These are phyloP conservation scores for Ceratotherium simum DNA, from an alignment of 2,113 vertebrate species.

Conservation along the genomic window DNA sequence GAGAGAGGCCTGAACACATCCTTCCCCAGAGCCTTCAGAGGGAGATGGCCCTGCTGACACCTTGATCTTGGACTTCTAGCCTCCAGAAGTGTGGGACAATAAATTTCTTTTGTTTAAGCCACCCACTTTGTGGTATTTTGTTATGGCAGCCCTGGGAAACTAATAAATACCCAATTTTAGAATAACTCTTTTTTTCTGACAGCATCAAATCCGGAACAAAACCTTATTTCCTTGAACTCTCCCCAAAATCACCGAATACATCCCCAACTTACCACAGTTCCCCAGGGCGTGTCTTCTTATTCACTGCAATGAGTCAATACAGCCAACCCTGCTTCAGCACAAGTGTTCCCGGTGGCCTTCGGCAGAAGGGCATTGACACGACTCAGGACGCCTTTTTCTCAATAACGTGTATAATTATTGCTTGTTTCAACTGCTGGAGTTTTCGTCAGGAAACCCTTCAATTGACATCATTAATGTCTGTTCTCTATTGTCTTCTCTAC, in stretches of 20 bases:
- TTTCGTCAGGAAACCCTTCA: not conserved
- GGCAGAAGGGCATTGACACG: not conserved
- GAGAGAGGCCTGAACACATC: not conserved
- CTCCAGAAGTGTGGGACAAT: not conserved
- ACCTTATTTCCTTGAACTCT: not conserved
- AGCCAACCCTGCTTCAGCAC: not conserved
- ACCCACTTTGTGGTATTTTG: not conserved
- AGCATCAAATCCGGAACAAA: not conserved
- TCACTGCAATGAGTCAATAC: not conserved
- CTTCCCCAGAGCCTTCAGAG: not conserved
- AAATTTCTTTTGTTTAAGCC: not conserved
- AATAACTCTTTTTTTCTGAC: not conserved
- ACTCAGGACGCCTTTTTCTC: not conserved
- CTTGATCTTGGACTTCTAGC: not conserved
- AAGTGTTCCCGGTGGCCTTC: not conserved
- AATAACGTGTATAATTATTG: not conserved
- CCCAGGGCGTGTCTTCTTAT: not conserved
- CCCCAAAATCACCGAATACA: not conserved
- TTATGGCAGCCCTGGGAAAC: not conserved
- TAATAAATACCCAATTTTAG: not conserved
- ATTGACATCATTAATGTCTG: not conserved
- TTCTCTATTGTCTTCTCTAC: not conserved
- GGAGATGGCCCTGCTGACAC: not conserved
- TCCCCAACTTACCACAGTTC: not conserved
- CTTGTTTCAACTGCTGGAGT: not conserved